A percentile compares a stretch with the other conserved stretches of the same genome.
Conservation (phyloP, 2,797 vertebrate genomes). For the Cercopithecus mitis region DNA sequence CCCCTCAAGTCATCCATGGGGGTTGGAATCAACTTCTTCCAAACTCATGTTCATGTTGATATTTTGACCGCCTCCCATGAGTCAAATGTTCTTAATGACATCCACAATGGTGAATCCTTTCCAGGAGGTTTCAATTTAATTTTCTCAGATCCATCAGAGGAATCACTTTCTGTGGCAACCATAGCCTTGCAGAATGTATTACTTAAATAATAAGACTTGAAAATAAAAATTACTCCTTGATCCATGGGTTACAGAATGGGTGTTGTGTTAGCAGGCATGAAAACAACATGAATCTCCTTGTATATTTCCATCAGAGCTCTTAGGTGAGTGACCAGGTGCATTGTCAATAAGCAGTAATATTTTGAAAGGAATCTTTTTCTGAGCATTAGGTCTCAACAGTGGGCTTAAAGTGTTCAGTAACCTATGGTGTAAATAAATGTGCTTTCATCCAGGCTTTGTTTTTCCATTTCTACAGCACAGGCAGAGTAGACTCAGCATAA, state of each 20-base stretch:
- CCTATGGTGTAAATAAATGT: background rate
- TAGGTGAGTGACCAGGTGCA: background rate
- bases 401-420: background rate
- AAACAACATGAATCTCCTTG: background rate
- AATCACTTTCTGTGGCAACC: background rate
- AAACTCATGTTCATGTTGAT: background rate
- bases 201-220: background rate
- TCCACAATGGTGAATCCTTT: background rate
- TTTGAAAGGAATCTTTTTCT: background rate
- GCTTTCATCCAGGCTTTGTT: background rate
- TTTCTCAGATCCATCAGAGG: background rate
- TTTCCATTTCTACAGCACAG: background rate
- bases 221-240: background rate
- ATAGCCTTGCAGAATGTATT: background rate
- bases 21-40: background rate
- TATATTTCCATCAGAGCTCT: background rate
- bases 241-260: background rate
- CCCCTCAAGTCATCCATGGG: background rate
- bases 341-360: background rate
- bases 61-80: background rate
- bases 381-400: background rate
- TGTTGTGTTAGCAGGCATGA: background rate
- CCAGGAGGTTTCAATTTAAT: background rate
- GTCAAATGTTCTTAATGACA: background rate
- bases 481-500: background rate